A percentile compares a stretch with the other conserved stretches of the same genome.
Evolutionary conservation across 2,888 invertebrate genomes (phyloP).

Genomic region (Euclidia mi): DNA sequence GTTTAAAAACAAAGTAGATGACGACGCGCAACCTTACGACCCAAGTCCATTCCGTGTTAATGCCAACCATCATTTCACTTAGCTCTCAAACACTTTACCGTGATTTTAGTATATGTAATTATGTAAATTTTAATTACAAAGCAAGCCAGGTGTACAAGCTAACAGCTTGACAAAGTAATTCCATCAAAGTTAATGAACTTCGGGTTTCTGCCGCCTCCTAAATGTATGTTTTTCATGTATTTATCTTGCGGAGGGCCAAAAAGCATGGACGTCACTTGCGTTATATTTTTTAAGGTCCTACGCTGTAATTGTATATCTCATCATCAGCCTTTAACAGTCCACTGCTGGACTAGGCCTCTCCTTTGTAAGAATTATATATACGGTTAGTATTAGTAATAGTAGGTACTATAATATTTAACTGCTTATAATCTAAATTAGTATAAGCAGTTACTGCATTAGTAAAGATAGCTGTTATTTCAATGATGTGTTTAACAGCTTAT

Average conservation of each 20-base stretch:
- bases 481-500: too few relatives aligned
- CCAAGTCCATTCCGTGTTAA: background rate
- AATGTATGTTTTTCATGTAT: slow-evolving; percentile 5
- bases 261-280: background rate
- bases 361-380: too few relatives aligned
- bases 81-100: slow-evolving; percentile 1
- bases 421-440: too few relatives aligned
- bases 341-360: too few relatives aligned
- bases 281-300: background rate
- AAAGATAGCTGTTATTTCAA: too few relatives aligned
- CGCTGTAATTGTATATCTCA: too few relatives aligned
- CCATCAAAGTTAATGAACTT: slow-evolving; percentile 20
- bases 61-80: background rate
- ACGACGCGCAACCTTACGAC: too few relatives aligned
- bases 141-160: slow-evolving; percentile 1
- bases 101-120: slow-evolving; percentile 14
- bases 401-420: too few relatives aligned
- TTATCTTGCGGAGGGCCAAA: background rate
- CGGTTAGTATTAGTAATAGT: too few relatives aligned
- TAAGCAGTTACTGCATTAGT: too few relatives aligned
- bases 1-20: too few relatives aligned
- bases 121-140: slow-evolving; percentile 22
- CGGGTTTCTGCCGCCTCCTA: background rate
- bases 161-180: slow-evolving; percentile 9
- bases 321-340: too few relatives aligned